Evolutionary conservation across 2,113 vertebrate genomes (phyloP), one percentile per base, ranked within the genome.

Genomic region (Tyto alba): DNA sequence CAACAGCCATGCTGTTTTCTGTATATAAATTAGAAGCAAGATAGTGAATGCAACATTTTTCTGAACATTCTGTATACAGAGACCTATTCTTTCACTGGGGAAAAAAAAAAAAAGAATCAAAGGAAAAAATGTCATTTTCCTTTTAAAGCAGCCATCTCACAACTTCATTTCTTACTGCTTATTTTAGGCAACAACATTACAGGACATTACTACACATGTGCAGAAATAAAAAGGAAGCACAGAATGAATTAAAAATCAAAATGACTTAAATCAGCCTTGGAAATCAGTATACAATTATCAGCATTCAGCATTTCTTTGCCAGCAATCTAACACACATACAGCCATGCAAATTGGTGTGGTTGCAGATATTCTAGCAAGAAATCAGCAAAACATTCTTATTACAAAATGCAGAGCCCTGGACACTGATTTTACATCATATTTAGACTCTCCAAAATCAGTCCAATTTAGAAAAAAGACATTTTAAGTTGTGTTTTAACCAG

Each of bases 171-270:
- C 89, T 93, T 94, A 82, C 77, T 63, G 84, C 63, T 96, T 97
- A 96, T 97, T 97, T 96, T 97, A 96, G 81, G 89, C 91, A 95
- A 87, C 86, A 92, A 59, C 94, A 94, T 94, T 96, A 93, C 95
- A 96, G 93, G 96, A 96, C 94, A 94, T 93, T 82, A 93, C 91
- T 95, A 93, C 67, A 95, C 96, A 97, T 96, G 93, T 97, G 96
- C 95, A 96, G 95, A 87, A 96, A 91, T 94, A 91, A 96, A 97
- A 96, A 91, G 91, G 57, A 95, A 91, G 94, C 84, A 93, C 74
- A 94, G 96, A 96, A 95, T 96, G 96, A 95, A 96, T 95, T 96
- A 97, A 96, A 96, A 95, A 97, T 95, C 95, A 96, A 96, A 96
- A 96, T 95, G 23, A 91, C 95, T 97, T 94, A 96, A 95, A 96